Conservation (phyloP, 2,797 vertebrate species). For the Anguilla megastoma region DNA sequence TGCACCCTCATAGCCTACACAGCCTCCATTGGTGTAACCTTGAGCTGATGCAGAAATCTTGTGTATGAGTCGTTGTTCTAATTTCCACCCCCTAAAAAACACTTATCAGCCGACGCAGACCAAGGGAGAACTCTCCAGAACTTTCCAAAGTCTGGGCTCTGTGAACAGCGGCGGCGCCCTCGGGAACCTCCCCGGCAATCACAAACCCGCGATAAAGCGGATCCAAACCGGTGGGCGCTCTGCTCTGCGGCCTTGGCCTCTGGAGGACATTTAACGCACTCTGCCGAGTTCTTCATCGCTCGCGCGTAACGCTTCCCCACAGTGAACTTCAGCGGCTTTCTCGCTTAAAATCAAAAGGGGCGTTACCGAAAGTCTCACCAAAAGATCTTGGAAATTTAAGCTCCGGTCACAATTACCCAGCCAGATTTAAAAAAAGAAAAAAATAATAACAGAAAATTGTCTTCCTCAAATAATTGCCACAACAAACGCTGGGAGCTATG, state of each 20-base stretch:
- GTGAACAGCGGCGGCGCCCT: background rate
- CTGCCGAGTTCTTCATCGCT: background rate
- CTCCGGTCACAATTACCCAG: background rate
- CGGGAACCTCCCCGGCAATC: background rate
- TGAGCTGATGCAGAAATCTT: background rate
- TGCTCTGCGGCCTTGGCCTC: background rate
- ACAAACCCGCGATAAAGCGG: background rate
- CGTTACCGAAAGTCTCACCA: background rate
- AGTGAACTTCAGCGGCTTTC: background rate
- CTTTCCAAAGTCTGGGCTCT: background rate
- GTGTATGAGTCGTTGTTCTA: background rate
- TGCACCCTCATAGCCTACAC: background rate
- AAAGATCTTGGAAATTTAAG: background rate
- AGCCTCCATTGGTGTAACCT: background rate
- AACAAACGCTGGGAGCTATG: no score
- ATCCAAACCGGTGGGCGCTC: background rate
- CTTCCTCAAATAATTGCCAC: no score
- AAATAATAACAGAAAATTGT: no score
- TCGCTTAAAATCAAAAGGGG: background rate
- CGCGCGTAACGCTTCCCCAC: background rate
- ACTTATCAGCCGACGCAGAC: background rate
- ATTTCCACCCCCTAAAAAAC: background rate
- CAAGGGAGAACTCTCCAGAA: background rate
- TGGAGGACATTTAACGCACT: background rate
- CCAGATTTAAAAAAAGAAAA: background rate